phyloP scores from a whole-genome alignment of 92 coral and sea anemone genomes.

The Epizoanthus illoricatus region DNA sequence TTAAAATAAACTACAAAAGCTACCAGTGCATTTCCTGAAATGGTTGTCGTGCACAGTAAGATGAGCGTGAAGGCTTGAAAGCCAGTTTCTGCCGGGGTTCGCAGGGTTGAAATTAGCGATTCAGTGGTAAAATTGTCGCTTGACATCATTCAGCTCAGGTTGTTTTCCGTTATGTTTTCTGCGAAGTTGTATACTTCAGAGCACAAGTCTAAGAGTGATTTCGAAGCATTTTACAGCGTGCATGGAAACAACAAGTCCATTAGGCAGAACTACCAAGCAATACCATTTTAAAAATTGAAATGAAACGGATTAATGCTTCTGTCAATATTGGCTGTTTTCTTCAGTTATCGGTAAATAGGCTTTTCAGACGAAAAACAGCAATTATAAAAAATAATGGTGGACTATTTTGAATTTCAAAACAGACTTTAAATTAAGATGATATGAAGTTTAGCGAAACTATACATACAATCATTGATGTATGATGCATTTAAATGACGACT shows the following conservation, averaged over 20 bases:
- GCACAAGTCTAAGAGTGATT: neutral
- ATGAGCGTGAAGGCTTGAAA: slow-evolving; percentile 22
- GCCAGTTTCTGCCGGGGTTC: slow-evolving; percentile 14
- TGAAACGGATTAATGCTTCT: slow-evolving; percentile 2
- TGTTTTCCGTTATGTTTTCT: neutral
- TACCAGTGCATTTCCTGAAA: slow-evolving; percentile 14
- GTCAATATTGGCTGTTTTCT: slow-evolving; percentile 37
- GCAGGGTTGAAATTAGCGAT: neutral
- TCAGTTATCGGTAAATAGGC: slow-evolving; percentile 4
- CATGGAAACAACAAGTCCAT: neutral
- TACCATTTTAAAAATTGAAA: slow-evolving; percentile 6
- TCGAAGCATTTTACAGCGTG: neutral
- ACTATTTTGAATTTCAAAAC: neutral
- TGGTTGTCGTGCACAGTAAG: slow-evolving; percentile 18
- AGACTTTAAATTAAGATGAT: neutral
- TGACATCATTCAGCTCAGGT: neutral
- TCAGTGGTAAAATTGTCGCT: neutral
- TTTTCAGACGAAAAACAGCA: slow-evolving; percentile 2
- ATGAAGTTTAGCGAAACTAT: neutral
- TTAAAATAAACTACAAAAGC: slow-evolving; percentile 13
- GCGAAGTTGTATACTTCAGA: neutral
- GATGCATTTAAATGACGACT: too few relatives aligned
- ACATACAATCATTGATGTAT: too few relatives aligned
- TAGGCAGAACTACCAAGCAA: neutral
- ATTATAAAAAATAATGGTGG: neutral